phyloP scores from a whole-genome alignment of 2,888 invertebrate species.

The Neelides folsomi region DNA sequence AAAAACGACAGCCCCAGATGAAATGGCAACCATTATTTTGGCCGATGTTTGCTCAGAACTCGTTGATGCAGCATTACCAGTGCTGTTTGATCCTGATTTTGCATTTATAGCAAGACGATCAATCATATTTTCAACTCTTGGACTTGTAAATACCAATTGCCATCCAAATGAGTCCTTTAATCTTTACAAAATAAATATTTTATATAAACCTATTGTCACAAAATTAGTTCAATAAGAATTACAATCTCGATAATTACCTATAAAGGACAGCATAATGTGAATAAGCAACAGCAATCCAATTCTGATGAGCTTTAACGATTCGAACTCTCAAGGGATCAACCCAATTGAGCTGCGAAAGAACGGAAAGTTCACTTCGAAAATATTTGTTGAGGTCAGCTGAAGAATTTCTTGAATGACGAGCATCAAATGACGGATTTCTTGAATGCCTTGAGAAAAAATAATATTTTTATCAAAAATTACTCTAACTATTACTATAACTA shows the following conservation, averaged over 20 bases:
- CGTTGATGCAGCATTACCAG: constrained; percentile 1
- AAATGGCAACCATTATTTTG: constrained; percentile 66
- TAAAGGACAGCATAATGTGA: constrained; percentile 92
- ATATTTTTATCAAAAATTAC: too few relatives aligned
- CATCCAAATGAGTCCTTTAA: constrained; percentile 93
- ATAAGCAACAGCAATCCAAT: constrained; percentile 94
- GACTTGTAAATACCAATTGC: constrained; percentile 88
- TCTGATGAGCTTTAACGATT: constrained; percentile 91
- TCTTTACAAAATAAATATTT: constrained; percentile 38
- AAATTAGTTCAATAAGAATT: not conserved
- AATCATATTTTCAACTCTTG: constrained; percentile 74
- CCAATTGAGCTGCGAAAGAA: constrained; percentile 50
- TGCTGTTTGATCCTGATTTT: constrained; percentile 12
- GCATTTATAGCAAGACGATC: constrained; percentile 82
- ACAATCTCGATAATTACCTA: constrained; percentile 45
- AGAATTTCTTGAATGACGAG: constrained; percentile 57
- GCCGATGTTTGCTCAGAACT: constrained; percentile 39
- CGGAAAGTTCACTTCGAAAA: constrained; percentile 55
- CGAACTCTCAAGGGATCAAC: constrained; percentile 75
- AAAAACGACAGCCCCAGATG: constrained; percentile 59
- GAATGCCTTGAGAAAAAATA: constrained; percentile 45
- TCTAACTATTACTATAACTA: too few relatives aligned
- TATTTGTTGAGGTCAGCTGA: constrained; percentile 61
- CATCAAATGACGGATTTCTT: constrained; percentile 69
- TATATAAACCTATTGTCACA: not conserved